Conservation (phyloP, 1,140 invertebrate genomes). For the Conus betulinus region DNA sequence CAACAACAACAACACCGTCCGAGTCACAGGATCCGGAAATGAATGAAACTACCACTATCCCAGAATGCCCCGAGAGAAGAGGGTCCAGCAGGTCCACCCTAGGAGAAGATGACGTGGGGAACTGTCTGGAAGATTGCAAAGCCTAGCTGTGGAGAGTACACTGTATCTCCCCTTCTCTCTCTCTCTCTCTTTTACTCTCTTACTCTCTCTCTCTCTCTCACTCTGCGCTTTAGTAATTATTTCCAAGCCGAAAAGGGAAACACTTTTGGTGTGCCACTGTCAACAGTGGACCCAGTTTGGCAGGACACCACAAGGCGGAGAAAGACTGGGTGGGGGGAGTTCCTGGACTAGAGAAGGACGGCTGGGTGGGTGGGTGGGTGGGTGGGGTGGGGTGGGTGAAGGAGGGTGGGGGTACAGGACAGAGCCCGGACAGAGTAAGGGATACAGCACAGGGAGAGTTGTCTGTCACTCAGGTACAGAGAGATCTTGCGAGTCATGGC, state of each 20-base stretch:
- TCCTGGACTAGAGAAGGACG: background rate
- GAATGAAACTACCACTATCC: background rate
- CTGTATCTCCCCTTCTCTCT: background rate
- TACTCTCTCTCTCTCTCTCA: background rate
- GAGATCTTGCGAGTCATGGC: background rate
- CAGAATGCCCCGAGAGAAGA: background rate
- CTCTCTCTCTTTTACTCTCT: background rate
- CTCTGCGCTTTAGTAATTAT: background rate
- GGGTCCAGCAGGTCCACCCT: background rate
- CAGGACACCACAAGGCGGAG: background rate
- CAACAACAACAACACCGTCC: background rate
- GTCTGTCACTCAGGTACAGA: background rate
- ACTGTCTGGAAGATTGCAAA: background rate
- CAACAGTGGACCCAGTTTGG: background rate
- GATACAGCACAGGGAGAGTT: background rate
- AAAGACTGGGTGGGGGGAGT: background rate
- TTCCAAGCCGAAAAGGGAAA: background rate
- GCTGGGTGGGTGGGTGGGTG: background rate
- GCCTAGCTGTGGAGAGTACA: background rate
- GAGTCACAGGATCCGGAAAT: slow-evolving; percentile 5
- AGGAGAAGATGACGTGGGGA: background rate
- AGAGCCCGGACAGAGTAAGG: background rate
- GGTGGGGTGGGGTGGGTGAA: background rate
- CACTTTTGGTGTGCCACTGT: background rate
- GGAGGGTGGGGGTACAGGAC: background rate